Evolutionary conservation across 2,797 vertebrate species (phyloP), one percentile per base, ranked within the genome.

Genomic region (Liparis tanakae): DNA sequence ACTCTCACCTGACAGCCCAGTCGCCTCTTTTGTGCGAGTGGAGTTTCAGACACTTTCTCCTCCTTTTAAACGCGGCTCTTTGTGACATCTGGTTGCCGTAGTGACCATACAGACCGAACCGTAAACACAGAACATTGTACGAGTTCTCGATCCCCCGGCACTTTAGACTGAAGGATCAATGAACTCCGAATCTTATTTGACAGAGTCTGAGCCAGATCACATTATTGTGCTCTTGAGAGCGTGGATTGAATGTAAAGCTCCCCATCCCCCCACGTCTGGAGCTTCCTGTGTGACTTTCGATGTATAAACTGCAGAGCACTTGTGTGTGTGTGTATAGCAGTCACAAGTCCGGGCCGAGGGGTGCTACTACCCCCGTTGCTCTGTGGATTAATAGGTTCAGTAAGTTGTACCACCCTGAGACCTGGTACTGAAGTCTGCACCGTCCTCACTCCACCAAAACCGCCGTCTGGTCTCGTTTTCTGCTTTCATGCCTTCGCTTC

Each of bases 401-500:
- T 67, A 22, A n/a, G 3, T 63, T 75, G 73, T 84, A 75, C 78
- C 78, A 79, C n/a, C 41, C 55, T 36, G 30, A 70, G 59, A 62
- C 67, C 63, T 84, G 78, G 80, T 78, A 78, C 87, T 67, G 37
- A 57, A 67, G 65, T 76, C 71, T 80, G 62, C 20, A 30, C 68
- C 64, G 37, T 79, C 62, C 70, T 81, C 60, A 73, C 44, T 57
- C 69, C 15, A 76, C 54, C 53, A 72, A 74, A 77, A 60, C 43
- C 41, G 25, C 34, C 67, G 48, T 85, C 68, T 20, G 56, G 56
- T 87, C 79, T 86, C 67, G 64, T 74, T 86, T 86, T 87, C 63
- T 81, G 76, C 71, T 82, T 82, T 89, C 54, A 63, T 82, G 7
- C 65, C 39, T 51, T 62, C 34, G 85, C 82, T 88, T 84, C 74